These are phyloP conservation scores for Sminthurides bifidus DNA, from an alignment of 1,140 invertebrate genomes.

Conservation along the genomic window DNA sequence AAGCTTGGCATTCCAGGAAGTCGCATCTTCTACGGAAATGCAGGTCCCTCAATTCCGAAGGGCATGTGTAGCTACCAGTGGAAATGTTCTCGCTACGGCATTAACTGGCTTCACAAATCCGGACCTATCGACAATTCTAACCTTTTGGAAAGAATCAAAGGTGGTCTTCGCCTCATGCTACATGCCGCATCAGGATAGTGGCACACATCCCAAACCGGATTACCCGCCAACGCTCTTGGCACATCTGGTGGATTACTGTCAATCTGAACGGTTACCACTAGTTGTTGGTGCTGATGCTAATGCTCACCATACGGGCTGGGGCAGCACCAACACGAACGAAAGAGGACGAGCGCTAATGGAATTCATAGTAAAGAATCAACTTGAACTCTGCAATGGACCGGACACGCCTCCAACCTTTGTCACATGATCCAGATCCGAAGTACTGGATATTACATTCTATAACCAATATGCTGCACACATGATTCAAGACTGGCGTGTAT, in stretches of 20 bases:
- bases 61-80: too few species aligned
- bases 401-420: conserved; percentile 16
- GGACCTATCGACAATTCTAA: too few species aligned
- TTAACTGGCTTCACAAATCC: too few species aligned
- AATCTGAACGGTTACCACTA: neutral
- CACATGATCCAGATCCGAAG: neutral
- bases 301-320: conserved; percentile 9
- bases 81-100: too few species aligned
- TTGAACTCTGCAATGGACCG: neutral
- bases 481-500: conserved; percentile 3
- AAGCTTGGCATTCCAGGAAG: too few species aligned
- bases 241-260: neutral
- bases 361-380: neutral
- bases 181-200: conserved; percentile 1
- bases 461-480: neutral
- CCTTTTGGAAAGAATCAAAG: too few species aligned
- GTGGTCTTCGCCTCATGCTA: conserved; percentile 9
- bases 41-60: too few species aligned
- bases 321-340: conserved; percentile 9
- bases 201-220: neutral
- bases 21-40: too few species aligned
- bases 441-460: conserved; percentile 7
- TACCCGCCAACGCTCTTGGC: too few species aligned
- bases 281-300: conserved; percentile 11
- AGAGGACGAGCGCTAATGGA: conserved; percentile 5